Evolutionary conservation across 1,140 invertebrate genomes (phyloP).

Genomic region (Drosophila orosa): DNA sequence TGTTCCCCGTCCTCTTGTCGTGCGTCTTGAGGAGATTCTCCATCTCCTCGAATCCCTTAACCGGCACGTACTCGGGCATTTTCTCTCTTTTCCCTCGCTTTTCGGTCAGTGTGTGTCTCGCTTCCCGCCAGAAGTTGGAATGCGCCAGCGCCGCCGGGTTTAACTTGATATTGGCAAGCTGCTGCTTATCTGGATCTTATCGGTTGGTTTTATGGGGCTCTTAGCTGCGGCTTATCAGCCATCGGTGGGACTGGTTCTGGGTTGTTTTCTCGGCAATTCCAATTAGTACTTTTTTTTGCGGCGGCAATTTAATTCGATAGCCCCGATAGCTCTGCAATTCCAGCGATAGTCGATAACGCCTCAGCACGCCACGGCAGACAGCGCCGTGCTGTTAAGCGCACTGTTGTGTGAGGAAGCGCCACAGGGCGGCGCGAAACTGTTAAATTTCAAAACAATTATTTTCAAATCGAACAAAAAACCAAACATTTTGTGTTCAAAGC

Average conservation of each 20-base stretch:
- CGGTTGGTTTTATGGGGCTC: constrained; percentile 6
- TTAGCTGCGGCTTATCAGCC: constrained; percentile 21
- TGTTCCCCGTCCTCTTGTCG: constrained; percentile 16
- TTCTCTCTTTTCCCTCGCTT: constrained; percentile 33
- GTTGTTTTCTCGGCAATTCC: no score
- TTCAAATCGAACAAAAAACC: no score
- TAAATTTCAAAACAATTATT: no score
- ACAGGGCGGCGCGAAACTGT: no score
- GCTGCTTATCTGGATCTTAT: constrained; percentile 22
- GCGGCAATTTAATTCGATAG: no score
- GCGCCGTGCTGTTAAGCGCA: no score
- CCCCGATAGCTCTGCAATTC: no score
- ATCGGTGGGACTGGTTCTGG: constrained; percentile 5
- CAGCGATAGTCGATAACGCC: no score
- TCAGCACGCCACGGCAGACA: no score
- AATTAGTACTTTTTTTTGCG: no score
- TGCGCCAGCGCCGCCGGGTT: constrained; percentile 1
- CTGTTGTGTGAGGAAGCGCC: no score
- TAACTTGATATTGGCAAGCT: not conserved
- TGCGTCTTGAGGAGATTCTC: constrained; percentile 41
- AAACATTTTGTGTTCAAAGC: no score
- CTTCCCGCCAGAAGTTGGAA: not conserved
- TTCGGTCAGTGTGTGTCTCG: not conserved
- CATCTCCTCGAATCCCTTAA: constrained; percentile 51
- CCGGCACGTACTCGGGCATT: constrained; percentile 77